Percentiles rank a stretch among this genome's conserved stretches.
Evolutionary conservation across 2,888 invertebrate species (phyloP).

Genomic region (Chymomyza fuscimana): DNA sequence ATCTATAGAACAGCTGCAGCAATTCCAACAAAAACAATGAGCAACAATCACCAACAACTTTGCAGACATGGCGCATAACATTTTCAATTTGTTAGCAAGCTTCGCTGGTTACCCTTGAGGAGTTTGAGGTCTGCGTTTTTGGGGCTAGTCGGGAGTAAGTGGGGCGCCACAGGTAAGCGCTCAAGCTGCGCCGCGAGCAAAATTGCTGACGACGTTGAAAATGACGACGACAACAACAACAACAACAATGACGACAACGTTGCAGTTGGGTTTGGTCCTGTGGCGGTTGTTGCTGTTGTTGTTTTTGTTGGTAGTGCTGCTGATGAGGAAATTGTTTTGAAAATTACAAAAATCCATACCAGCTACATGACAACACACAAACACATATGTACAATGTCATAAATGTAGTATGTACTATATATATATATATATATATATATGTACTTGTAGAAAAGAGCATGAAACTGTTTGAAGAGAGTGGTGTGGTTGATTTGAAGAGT

Average conservation of each 20-base stretch:
- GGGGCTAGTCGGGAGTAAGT: not conserved
- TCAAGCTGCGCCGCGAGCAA: not conserved
- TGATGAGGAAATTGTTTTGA: slow-evolving; percentile 71
- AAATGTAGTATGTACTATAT: not conserved
- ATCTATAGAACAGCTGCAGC: slow-evolving; percentile 16
- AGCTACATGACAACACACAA: slow-evolving; percentile 19
- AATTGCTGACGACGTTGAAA: not conserved
- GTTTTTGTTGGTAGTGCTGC: slow-evolving; percentile 25
- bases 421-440: not conserved
- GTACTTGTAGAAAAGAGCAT: not conserved
- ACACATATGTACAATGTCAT: not conserved
- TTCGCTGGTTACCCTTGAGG: not conserved
- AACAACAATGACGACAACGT: slow-evolving; percentile 12
- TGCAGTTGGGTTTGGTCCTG: not conserved
- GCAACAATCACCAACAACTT: not conserved
- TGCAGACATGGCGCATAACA: slow-evolving; percentile 52
- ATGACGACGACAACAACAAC: slow-evolving; percentile 38
- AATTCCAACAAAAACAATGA: slow-evolving; percentile 1
- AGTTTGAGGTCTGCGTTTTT: not conserved
- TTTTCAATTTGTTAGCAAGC: slow-evolving; percentile 62
- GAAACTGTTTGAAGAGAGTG: too few relatives aligned
- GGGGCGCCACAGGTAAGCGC: not conserved
- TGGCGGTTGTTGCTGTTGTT: slow-evolving; percentile 21
- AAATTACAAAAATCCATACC: slow-evolving; percentile 46
- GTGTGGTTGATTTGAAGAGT: too few relatives aligned